These are phyloP conservation scores for Calephelis virginiensis DNA, from an alignment of 1,140 invertebrate genomes.

Conservation along the genomic window DNA sequence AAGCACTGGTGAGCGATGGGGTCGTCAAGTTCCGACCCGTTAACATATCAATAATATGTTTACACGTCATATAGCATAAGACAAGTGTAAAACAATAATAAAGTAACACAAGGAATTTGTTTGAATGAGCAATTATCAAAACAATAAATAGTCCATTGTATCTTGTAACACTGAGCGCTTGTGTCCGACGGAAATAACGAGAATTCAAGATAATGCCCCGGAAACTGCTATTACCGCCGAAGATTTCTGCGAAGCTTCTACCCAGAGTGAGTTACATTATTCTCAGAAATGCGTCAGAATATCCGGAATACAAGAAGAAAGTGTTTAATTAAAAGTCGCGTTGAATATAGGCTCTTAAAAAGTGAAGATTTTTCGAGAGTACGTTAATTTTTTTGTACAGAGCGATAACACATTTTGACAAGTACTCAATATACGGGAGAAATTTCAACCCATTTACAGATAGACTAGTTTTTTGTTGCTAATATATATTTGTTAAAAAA, in stretches of 20 bases:
- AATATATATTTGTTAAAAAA: too few relatives aligned
- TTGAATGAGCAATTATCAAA: constrained; percentile 1
- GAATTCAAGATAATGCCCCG: constrained; percentile 20
- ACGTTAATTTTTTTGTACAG: background rate
- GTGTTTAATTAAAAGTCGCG: background rate
- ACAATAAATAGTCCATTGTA: constrained; percentile 17
- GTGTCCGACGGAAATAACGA: constrained; percentile 14
- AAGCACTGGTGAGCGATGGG: too few relatives aligned
- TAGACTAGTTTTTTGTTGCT: too few relatives aligned
- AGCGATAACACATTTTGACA: too few relatives aligned
- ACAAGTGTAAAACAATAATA: background rate
- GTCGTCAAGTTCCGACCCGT: too few relatives aligned
- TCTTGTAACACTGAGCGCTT: background rate
- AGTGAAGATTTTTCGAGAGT: background rate
- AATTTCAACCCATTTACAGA: too few relatives aligned
- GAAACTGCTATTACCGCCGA: constrained; percentile 22
- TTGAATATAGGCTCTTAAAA: constrained; percentile 12
- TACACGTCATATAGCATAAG: background rate
- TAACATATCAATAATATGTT: too few relatives aligned
- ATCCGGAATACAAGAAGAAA: background rate
- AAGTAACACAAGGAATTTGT: constrained; percentile 9
- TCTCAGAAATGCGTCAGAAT: background rate
- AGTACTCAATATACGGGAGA: too few relatives aligned
- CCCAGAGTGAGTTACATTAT: constrained; percentile 10
- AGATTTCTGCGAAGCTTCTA: constrained; percentile 24